Conservation (phyloP, 2,888 invertebrate genomes). For the Monochamus alternatus region DNA sequence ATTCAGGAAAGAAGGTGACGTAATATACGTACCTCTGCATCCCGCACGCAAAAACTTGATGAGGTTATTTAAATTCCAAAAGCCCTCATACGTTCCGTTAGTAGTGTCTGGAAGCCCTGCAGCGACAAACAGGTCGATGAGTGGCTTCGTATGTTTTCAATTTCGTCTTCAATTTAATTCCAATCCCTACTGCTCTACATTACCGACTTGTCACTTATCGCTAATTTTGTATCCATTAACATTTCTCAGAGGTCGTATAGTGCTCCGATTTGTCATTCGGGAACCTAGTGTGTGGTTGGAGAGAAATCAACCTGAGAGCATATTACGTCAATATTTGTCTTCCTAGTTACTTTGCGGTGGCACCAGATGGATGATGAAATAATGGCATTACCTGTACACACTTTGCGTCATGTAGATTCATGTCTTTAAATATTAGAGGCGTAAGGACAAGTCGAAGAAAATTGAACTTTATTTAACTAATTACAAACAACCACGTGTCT, state of each 20-base stretch:
- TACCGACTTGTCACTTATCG: slow-evolving; percentile 29
- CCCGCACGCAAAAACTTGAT: too few relatives aligned
- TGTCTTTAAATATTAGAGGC: too few relatives aligned
- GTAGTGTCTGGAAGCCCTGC: background rate
- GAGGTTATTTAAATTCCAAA: background rate
- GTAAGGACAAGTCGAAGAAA: too few relatives aligned
- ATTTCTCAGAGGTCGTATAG: slow-evolving; percentile 18
- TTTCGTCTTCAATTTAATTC: slow-evolving; percentile 22
- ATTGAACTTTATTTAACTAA: too few relatives aligned
- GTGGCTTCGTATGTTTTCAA: slow-evolving; percentile 32
- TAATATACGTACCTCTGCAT: too few relatives aligned
- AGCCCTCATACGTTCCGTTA: background rate
- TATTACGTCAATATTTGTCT: slow-evolving; percentile 21
- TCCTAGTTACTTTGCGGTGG: background rate
- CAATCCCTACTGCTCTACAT: slow-evolving; percentile 11
- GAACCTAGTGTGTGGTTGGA: background rate
- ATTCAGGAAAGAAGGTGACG: too few relatives aligned
- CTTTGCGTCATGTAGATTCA: too few relatives aligned
- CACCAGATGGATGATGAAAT: too few relatives aligned
- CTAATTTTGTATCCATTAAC: slow-evolving; percentile 36
- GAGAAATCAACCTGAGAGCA: background rate
- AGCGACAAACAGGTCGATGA: slow-evolving; percentile 1
- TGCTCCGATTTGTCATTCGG: slow-evolving; percentile 30
- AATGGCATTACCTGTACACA: too few relatives aligned
- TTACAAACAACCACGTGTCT: too few relatives aligned